phyloP scores from a whole-genome alignment of 2,888 invertebrate species.

The Timema podura region DNA sequence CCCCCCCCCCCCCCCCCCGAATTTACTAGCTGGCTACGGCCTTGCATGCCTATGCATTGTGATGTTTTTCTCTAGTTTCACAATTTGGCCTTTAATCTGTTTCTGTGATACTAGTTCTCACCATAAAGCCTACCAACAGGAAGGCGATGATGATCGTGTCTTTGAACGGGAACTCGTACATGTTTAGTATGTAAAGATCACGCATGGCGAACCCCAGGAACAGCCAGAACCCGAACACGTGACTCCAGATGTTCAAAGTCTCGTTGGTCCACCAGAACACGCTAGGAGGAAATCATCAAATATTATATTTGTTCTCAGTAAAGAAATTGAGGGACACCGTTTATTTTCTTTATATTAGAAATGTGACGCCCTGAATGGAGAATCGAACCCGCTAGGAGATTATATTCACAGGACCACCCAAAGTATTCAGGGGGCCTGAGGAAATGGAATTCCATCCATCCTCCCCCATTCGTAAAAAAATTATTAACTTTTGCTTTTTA shows the following conservation, averaged over 20 bases:
- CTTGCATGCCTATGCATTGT: background rate
- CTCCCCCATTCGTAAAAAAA: too few species aligned
- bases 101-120: background rate
- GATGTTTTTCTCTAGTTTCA: background rate
- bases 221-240: constrained; percentile 79
- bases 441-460: too few species aligned
- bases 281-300: constrained; percentile 47
- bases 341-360: too few species aligned
- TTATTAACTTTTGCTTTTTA: too few species aligned
- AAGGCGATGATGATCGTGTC: background rate
- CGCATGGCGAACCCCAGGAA: constrained; percentile 53
- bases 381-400: too few species aligned
- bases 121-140: background rate
- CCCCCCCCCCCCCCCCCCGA: background rate
- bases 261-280: constrained; percentile 96
- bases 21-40: background rate
- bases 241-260: constrained; percentile 96
- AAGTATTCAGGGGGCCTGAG: too few species aligned
- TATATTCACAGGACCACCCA: too few species aligned
- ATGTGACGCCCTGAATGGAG: too few species aligned
- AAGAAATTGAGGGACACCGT: too few species aligned
- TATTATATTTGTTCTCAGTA: too few species aligned
- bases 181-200: background rate
- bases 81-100: background rate
- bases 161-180: background rate